phyloP scores from a whole-genome alignment of 2,113 vertebrate genomes.

The Gopherus evgoodei region DNA sequence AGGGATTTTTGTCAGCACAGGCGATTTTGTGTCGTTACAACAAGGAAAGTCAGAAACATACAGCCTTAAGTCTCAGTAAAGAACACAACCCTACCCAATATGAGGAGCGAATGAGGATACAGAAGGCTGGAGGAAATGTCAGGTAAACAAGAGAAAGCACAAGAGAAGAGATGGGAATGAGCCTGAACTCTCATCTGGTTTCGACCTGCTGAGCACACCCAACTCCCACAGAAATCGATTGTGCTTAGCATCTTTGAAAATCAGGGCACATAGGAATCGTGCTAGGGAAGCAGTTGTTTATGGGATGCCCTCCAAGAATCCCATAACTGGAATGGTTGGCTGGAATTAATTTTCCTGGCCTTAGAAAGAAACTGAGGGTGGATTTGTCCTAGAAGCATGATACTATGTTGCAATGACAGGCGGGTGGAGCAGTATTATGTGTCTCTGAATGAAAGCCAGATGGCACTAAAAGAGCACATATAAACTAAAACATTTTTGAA shows the following conservation, averaged over 20 bases:
- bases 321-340: background rate
- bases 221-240: background rate
- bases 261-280: background rate
- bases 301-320: background rate
- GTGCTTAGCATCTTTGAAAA: accelerated
- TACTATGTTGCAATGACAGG: accelerated
- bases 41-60: slow-evolving; percentile 77
- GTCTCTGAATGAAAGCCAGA: accelerated
- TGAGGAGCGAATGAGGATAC: slow-evolving; percentile 96
- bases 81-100: slow-evolving; percentile 98
- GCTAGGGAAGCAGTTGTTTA: background rate
- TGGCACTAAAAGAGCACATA: background rate
- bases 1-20: slow-evolving; percentile 73
- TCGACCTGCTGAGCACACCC: background rate
- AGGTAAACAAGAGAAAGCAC: slow-evolving; percentile 77
- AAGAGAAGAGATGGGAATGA: background rate
- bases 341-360: background rate
- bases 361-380: background rate
- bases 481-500: background rate
- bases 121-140: slow-evolving; percentile 95
- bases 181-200: background rate
- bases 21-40: slow-evolving; percentile 92
- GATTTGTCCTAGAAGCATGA: background rate
- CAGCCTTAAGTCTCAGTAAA: slow-evolving; percentile 91
- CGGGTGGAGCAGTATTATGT: background rate